Percentiles rank a stretch among this genome's conserved stretches.
These are phyloP conservation scores for Halictus rubicundus DNA, from an alignment of 1,140 invertebrate genomes.

Conservation along the genomic window DNA sequence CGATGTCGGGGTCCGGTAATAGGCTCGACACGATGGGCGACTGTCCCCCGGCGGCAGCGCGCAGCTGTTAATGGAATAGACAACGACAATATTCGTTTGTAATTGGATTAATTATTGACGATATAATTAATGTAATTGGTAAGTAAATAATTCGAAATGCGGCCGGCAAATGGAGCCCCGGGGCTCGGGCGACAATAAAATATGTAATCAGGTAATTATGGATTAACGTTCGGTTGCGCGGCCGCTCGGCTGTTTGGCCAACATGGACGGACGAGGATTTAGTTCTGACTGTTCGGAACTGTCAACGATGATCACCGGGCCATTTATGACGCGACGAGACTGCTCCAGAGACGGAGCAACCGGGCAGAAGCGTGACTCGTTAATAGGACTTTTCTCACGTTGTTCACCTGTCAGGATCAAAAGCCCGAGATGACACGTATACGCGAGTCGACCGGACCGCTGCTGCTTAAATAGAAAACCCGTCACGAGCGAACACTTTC, in stretches of 20 bases:
- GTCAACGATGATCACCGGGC: slow-evolving; percentile 15
- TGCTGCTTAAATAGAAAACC: slow-evolving; percentile 26
- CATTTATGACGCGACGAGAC: slow-evolving; percentile 16
- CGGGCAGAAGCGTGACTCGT: slow-evolving; percentile 36
- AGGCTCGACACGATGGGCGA: background rate
- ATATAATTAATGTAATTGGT: slow-evolving; percentile 45
- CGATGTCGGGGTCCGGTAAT: background rate
- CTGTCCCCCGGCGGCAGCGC: background rate
- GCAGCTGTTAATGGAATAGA: slow-evolving; percentile 19
- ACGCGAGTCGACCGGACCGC: background rate
- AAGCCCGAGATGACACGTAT: slow-evolving; percentile 32
- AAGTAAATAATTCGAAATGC: slow-evolving; percentile 34
- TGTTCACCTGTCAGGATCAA: slow-evolving; percentile 50
- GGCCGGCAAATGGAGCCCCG: background rate
- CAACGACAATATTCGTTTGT: slow-evolving; percentile 22
- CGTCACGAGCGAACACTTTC: background rate
- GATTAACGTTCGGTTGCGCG: slow-evolving; percentile 10
- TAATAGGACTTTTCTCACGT: slow-evolving; percentile 61
- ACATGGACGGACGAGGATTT: background rate
- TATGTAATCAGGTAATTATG: slow-evolving; percentile 36
- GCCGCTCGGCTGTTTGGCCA: background rate
- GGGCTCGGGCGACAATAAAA: slow-evolving; percentile 14
- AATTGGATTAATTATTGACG: slow-evolving; percentile 42
- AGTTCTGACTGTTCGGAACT: slow-evolving; percentile 9
- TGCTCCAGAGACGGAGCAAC: background rate